Evolutionary conservation across 2,113 vertebrate genomes (phyloP).

Genomic region (Cervus canadensis): DNA sequence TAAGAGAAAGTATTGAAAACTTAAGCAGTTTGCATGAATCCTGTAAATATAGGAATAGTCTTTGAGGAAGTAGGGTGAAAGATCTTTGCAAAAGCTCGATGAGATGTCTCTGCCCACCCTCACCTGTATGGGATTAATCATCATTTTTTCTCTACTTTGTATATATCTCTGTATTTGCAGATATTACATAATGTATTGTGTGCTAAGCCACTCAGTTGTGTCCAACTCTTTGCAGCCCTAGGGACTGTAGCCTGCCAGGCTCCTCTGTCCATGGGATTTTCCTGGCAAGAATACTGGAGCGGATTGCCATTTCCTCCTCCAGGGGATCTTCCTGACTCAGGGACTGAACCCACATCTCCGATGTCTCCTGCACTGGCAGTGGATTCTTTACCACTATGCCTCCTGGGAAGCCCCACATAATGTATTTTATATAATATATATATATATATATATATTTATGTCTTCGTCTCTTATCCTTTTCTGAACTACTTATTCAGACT

Average conservation of each 20-base stretch:
- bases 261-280: not conserved
- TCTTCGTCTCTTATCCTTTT: not conserved
- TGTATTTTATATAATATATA: not conserved
- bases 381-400: not conserved
- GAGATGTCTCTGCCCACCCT: not conserved
- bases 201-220: not conserved
- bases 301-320: not conserved
- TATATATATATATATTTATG: too few relatives aligned
- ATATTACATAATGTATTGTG: not conserved
- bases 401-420: not conserved
- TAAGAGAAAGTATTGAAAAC: slow-evolving; percentile 14
- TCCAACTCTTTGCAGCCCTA: not conserved
- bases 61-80: not conserved
- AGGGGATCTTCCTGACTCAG: not conserved
- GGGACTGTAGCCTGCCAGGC: not conserved
- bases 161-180: not conserved
- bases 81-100: not conserved
- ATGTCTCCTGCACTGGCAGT: not conserved
- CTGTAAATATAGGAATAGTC: not conserved
- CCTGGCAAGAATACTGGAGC: not conserved
- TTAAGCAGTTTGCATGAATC: not conserved
- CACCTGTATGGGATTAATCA: not conserved
- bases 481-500: not conserved
- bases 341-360: not conserved
- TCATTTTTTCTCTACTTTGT: not conserved